Evolutionary conservation across 1,140 invertebrate genomes (phyloP), one percentile per base, ranked within the genome.

Genomic region (Mylabris phalerata): DNA sequence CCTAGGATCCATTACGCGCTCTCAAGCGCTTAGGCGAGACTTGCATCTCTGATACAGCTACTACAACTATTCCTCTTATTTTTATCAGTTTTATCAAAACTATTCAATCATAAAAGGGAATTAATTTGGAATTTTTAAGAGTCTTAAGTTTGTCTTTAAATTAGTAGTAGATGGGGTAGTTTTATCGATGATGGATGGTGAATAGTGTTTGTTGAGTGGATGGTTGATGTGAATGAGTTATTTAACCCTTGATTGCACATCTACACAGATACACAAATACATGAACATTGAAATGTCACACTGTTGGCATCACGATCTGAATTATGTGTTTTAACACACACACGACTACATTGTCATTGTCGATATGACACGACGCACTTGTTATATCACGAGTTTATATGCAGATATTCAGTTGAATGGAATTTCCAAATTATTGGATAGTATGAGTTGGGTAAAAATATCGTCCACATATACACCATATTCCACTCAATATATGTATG

Each of bases 221-320:
- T 48, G 61, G 32, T 44, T 66, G 65, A 68, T 60, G 57, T 60
- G 70, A 67, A 70, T 71, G 70, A 69, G 68, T 71, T 71, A 71
- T 70, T 71, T 69, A 70, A 62, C 61, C 62, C 67, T 68, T 72
- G 69, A 72, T 72, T 72, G 70, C 65, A 70, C 67, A 62, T 63
- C 32, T 32, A 32, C 32, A 32, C 32, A 32, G 32, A 32, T 32
- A 32, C 32, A 32, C 32, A 32, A 4, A 32, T 7, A 32, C 32
- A 32, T 32, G 32, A 19, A 19, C 19, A 19, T 32, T 32, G 32
- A 67, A 69, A 67, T 67, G 67, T 67, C 67, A 65, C 51, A 65
- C 51, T 47, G 58, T 51, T 58, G 59, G 44, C 61, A 42, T 57
- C 59, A 55, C 32, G 44, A 44, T 38, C 51, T 62, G 57, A 70